Conservation (phyloP, 37 sponge, comb jelly and placozoan genomes). For the Cliona cf. orientalis region DNA sequence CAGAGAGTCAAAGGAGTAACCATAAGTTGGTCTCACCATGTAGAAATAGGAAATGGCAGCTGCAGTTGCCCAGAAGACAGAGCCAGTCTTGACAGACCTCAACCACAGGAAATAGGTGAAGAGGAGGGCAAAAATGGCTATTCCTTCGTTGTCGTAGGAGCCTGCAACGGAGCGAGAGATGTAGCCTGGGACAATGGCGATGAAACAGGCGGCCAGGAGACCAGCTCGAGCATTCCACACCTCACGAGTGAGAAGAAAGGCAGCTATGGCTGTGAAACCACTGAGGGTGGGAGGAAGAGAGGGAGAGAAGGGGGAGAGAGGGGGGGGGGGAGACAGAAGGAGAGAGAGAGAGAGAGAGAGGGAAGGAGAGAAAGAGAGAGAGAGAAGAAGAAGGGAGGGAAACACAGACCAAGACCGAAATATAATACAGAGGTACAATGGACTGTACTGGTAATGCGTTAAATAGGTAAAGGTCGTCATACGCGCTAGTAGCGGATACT, state of each 20-base stretch:
- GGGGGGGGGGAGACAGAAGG: no score
- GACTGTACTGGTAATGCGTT: no score
- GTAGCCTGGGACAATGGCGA: slow-evolving; percentile 95
- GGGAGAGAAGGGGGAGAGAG: slow-evolving; percentile 3
- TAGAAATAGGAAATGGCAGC: slow-evolving; percentile 98
- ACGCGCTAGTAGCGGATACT: no score
- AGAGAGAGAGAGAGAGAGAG: slow-evolving; percentile 16
- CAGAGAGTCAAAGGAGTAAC: no score
- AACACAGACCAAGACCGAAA: no score
- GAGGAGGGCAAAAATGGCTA: slow-evolving; percentile 99
- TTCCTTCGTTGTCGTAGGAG: slow-evolving; percentile 99
- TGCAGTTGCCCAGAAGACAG: slow-evolving; percentile 91
- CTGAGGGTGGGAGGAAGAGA: slow-evolving; percentile 42
- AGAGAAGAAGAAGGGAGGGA: not conserved
- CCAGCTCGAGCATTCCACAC: slow-evolving; percentile 97
- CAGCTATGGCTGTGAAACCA: slow-evolving; percentile 95
- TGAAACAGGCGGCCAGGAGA: slow-evolving; percentile 97
- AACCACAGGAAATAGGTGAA: slow-evolving; percentile 99
- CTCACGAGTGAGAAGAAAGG: slow-evolving; percentile 92
- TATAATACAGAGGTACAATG: no score
- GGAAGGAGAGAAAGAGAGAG: slow-evolving; percentile 37
- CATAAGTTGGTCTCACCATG: slow-evolving; percentile 81
- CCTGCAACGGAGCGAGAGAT: slow-evolving; percentile 99
- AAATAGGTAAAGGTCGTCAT: no score
- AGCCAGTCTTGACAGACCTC: slow-evolving; percentile 95